Evolutionary conservation across 2,888 invertebrate species (phyloP), one percentile per base, ranked within the genome.

Genomic region (Dicranocentrus wangi): DNA sequence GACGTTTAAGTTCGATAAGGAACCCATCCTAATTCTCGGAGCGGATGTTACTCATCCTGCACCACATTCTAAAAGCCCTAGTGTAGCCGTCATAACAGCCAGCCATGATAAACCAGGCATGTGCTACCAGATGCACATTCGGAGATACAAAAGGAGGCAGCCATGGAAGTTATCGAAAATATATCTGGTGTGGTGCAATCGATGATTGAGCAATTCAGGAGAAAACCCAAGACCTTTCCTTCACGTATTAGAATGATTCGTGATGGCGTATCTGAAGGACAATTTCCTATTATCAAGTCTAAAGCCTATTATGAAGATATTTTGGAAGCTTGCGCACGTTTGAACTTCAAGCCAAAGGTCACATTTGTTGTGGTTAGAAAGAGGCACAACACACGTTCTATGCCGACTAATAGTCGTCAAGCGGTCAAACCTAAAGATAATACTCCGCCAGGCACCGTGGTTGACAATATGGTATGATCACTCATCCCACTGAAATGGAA

Each of bases 301-400:
- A 27, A 32, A 13, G 87, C 87, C 55, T 81, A 86, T 39, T 28
- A 51, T 65, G 86, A 86, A 66, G n/a, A n/a, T n/a, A 83, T 88
- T n/a, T 84, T 90, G 88, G 89, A 90, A 81, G 91, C 91, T 1
- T 91, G 91, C 86, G 8, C 7, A 39, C 89, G 89, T 88, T 89
- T 89, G 87, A 87, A 91, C 60, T 90, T 90, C 87, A 90, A 90
- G 86, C 91, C 91, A 3, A 90, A 90, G 15, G 90, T 91, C 76
- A 92, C 91, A 15, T 92, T 91, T 87, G 89, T 91, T 76, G 91
- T 91, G 8, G 91, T 92, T 21, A 91, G 92, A 88, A 91, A 92
- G 85, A 88, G 91, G 17, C 92, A 91, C 87, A 91, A 92, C 88
- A 91, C 91, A 0, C 88, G 91, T 43, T 77, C 86, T 25, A 84